Percentiles rank a stretch among this genome's conserved stretches.
phyloP scores from a whole-genome alignment of 2,113 vertebrate genomes.

The Himantopus leucocephalus region DNA sequence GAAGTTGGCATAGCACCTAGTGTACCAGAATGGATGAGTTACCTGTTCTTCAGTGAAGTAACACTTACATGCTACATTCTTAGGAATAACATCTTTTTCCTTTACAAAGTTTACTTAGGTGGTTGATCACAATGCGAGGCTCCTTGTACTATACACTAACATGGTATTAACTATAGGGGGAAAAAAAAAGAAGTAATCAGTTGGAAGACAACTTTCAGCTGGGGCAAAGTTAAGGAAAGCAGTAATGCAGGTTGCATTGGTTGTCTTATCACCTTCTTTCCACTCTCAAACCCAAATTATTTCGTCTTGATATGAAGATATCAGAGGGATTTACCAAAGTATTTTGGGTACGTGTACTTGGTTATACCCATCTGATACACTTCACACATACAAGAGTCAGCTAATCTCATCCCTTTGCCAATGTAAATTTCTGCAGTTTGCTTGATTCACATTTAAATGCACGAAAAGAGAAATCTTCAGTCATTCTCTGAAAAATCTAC shows the following conservation, averaged over 20 bases:
- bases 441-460: background rate
- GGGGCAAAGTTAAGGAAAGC: background rate
- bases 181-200: background rate
- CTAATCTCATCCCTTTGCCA: background rate
- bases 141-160: background rate
- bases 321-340: background rate
- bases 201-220: background rate
- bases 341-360: background rate
- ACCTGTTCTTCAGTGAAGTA: background rate
- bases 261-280: background rate
- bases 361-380: background rate
- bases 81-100: background rate
- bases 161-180: background rate
- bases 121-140: background rate
- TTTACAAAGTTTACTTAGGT: background rate
- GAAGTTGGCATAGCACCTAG: background rate
- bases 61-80: background rate
- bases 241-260: background rate
- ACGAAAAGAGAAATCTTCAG: background rate
- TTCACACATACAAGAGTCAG: background rate
- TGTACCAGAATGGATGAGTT: background rate
- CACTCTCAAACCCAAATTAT: background rate
- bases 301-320: background rate
- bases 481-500: background rate
- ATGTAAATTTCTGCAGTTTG: background rate